Evolutionary conservation across 2,113 vertebrate genomes (phyloP).

Genomic region (Scalopus aquaticus): DNA sequence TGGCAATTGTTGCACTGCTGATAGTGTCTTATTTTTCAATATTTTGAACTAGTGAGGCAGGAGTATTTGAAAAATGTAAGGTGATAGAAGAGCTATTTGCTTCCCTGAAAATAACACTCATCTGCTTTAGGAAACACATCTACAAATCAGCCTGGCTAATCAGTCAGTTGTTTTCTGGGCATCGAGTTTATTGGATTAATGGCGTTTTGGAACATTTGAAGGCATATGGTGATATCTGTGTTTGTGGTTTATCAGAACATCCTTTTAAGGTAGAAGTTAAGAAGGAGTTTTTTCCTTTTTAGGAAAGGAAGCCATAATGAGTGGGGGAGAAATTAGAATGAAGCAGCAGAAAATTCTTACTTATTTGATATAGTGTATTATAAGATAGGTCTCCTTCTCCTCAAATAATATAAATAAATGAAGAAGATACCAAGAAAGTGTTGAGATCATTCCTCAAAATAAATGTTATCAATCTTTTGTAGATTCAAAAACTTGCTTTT

Average conservation of each 20-base stretch:
- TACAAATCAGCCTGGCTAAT: slow-evolving; percentile 63
- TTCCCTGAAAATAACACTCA: slow-evolving; percentile 68
- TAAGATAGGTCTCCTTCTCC: not conserved
- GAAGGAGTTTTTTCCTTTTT: slow-evolving; percentile 52
- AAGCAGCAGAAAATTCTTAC: slow-evolving; percentile 2
- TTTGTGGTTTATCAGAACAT: slow-evolving; percentile 52
- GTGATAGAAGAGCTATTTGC: slow-evolving; percentile 70
- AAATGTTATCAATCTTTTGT: too few species aligned
- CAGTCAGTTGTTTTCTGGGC: slow-evolving; percentile 44
- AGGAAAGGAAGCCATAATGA: not conserved
- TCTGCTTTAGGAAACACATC: slow-evolving; percentile 60
- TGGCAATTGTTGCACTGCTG: slow-evolving; percentile 54
- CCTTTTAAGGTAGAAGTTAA: slow-evolving; percentile 46
- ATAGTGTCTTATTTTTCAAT: slow-evolving; percentile 65
- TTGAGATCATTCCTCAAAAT: too few species aligned
- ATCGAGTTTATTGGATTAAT: slow-evolving; percentile 62
- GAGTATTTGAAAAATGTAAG: slow-evolving; percentile 69
- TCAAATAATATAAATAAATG: not conserved
- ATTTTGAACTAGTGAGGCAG: slow-evolving; percentile 57
- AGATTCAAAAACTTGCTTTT: too few species aligned
- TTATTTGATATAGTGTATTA: slow-evolving; percentile 66
- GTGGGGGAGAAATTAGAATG: slow-evolving; percentile 28
- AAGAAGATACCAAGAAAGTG: too few species aligned
- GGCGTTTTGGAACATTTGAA: slow-evolving; percentile 69
- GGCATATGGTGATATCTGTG: slow-evolving; percentile 52